phyloP scores from a whole-genome alignment of 2,797 vertebrate genomes.

The Tolypeutes matacus region DNA sequence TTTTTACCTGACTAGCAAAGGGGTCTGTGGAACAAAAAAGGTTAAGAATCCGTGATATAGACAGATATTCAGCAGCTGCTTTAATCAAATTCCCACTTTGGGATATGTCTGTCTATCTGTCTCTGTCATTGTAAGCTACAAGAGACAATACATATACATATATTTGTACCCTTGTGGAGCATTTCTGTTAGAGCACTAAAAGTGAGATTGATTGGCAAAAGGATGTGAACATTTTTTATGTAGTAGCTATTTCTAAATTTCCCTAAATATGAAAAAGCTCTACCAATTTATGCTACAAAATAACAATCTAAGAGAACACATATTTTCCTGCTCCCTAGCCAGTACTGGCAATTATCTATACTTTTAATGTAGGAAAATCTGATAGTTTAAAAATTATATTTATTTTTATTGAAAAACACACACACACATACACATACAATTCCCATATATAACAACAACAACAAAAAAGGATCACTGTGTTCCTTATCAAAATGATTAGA shows the following conservation, averaged over 20 bases:
- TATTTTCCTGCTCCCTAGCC: background rate
- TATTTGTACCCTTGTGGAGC: background rate
- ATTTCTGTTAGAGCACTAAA: background rate
- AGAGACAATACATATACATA: background rate
- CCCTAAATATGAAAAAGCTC: background rate
- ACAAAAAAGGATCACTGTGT: background rate
- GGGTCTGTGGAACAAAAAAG: no score
- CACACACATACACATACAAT: background rate
- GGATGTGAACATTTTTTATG: background rate
- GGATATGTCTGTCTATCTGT: background rate
- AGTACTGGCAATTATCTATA: conserved; percentile 7
- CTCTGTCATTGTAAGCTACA: background rate
- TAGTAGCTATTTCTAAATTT: conserved; percentile 48
- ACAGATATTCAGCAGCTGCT: background rate
- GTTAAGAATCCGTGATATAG: no score
- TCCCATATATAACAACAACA: background rate
- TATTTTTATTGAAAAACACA: conserved; percentile 27
- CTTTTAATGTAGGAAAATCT: conserved; percentile 4
- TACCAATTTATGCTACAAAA: background rate
- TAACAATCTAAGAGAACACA: conserved; percentile 26
- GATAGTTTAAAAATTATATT: background rate
- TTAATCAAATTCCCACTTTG: background rate
- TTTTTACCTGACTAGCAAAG: no score
- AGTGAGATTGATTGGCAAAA: background rate
- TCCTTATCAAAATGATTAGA: conserved; percentile 7